Evolutionary conservation across 2,888 invertebrate species (phyloP).

Genomic region (Euzetes globulus): DNA sequence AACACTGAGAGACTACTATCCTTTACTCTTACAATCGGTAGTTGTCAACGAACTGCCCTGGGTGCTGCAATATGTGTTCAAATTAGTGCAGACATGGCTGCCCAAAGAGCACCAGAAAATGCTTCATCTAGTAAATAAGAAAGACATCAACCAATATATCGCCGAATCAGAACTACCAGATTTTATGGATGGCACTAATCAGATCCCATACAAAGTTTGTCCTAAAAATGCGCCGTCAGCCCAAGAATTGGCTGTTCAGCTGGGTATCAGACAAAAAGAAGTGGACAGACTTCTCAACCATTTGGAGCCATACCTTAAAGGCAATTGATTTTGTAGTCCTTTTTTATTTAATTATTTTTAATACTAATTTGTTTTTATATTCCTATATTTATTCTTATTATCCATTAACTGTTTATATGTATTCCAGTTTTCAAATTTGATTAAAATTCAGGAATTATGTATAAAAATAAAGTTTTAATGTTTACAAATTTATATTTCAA

Average conservation of each 20-base stretch:
- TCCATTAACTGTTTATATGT: not conserved
- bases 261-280: conserved; percentile 14
- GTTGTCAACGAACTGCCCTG: conserved; percentile 28
- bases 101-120: conserved; percentile 27
- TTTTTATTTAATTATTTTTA: not conserved
- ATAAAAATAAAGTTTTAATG: too few species aligned
- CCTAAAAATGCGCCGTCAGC: conserved; percentile 9
- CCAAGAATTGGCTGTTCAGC: not conserved
- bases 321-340: not conserved
- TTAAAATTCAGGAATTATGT: not conserved
- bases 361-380: not conserved
- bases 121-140: not conserved
- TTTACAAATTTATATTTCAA: too few species aligned
- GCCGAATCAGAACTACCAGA: conserved; percentile 14
- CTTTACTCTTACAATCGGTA: not conserved
- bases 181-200: conserved; percentile 16
- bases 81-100: conserved; percentile 30
- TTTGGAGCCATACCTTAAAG: not conserved
- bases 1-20: not conserved
- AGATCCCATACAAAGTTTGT: not conserved
- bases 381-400: not conserved
- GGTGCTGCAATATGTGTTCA: conserved; percentile 23
- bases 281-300: not conserved
- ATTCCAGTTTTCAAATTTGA: not conserved
- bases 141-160: conserved; percentile 21